These are phyloP conservation scores for Brachyrhaphis roseni DNA, from an alignment of 2,797 vertebrate genomes.

Conservation along the genomic window DNA sequence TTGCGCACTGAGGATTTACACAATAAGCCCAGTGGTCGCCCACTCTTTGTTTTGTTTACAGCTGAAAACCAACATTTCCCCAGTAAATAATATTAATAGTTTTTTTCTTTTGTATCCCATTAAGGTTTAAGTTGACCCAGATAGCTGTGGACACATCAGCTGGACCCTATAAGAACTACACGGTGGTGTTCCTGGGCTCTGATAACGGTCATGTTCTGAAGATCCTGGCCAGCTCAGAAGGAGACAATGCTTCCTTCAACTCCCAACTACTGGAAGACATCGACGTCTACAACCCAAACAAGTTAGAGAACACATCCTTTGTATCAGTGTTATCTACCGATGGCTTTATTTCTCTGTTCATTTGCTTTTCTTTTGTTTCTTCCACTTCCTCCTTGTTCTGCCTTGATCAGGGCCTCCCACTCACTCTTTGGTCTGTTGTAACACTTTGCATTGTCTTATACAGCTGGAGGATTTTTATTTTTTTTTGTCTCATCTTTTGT, in stretches of 20 bases:
- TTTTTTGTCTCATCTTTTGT: conserved; percentile 30
- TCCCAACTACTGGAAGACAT: conserved; percentile 88
- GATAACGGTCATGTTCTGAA: conserved; percentile 89
- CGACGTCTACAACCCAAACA: conserved; percentile 86
- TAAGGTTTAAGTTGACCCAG: conserved; percentile 88
- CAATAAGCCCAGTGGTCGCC: conserved; percentile 56
- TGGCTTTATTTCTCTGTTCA: background rate
- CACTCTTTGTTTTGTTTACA: conserved; percentile 50
- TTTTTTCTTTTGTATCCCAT: background rate
- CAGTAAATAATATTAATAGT: conserved; percentile 10
- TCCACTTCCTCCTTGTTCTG: conserved; percentile 28
- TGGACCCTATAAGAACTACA: conserved; percentile 85
- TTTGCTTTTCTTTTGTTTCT: background rate
- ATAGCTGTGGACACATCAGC: conserved; percentile 88
- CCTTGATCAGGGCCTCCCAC: conserved; percentile 53
- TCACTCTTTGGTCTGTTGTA: conserved; percentile 55
- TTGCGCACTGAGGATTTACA: conserved; percentile 38
- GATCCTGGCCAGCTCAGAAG: conserved; percentile 82
- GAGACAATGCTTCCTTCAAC: conserved; percentile 76
- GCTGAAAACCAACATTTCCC: conserved; percentile 29
- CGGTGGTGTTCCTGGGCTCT: conserved; percentile 90
- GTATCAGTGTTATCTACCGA: background rate
- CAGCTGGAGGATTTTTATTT: conserved; percentile 42
- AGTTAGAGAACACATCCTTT: conserved; percentile 72
- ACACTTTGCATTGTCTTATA: conserved; percentile 61